These are phyloP conservation scores for Stichopus chloronotus DNA, from an alignment of 35 echinoderm and acorn worm species.

Conservation along the genomic window DNA sequence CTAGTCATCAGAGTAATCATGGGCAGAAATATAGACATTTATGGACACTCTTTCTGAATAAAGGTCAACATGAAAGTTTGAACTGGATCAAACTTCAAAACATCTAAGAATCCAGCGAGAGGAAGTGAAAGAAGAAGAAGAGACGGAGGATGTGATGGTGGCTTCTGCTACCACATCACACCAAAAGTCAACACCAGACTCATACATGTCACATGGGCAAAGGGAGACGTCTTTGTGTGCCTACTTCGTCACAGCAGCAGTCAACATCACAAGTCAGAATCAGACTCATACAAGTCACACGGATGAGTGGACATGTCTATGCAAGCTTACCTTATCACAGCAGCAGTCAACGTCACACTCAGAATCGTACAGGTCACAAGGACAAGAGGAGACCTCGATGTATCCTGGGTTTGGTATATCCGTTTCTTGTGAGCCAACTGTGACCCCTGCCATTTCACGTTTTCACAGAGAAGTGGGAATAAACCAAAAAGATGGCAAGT, in stretches of 20 bases:
- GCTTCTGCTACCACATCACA: slow-evolving; percentile 80
- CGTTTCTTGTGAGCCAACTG: not conserved
- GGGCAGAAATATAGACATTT: no score
- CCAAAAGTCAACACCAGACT: slow-evolving; percentile 80
- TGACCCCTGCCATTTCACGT: not conserved
- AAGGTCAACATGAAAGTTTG: no score
- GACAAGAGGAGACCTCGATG: slow-evolving; percentile 35
- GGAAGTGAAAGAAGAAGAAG: no score
- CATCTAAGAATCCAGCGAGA: no score
- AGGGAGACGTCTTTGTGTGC: slow-evolving; percentile 13
- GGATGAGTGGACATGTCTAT: not conserved
- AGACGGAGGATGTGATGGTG: no score
- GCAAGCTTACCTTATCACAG: slow-evolving; percentile 82
- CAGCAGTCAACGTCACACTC: slow-evolving; percentile 84
- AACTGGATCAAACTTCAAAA: no score
- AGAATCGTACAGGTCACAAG: slow-evolving; percentile 68
- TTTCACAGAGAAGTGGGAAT: not conserved
- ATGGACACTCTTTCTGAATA: no score
- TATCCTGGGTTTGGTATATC: slow-evolving; percentile 21
- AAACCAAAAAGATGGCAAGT: not conserved
- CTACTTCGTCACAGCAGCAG: no score
- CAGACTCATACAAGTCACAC: no score
- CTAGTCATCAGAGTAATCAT: no score
- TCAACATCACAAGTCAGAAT: no score
- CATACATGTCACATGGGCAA: slow-evolving; percentile 72